Evolutionary conservation across 2,113 vertebrate genomes (phyloP).

Genomic region (Seriola dumerili): DNA sequence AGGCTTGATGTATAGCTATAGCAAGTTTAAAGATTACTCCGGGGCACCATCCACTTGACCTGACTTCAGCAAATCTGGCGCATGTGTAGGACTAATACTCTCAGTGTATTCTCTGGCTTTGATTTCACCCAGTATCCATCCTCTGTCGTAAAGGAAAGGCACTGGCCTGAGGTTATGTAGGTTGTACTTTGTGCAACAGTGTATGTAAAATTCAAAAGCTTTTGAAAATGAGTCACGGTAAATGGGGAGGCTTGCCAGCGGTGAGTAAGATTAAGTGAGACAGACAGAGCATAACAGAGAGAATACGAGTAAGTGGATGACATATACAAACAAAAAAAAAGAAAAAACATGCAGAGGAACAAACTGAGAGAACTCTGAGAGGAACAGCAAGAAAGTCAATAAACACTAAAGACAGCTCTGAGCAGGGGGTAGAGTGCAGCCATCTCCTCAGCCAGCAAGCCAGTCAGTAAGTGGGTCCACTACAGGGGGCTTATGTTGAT

Average conservation of each 20-base stretch:
- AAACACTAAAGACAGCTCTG: conserved; percentile 51
- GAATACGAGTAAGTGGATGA: conserved; percentile 46
- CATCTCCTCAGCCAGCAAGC: conserved; percentile 49
- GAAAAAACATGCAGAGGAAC: background rate
- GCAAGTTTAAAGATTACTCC: conserved; percentile 62
- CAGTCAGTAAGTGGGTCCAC: conserved; percentile 61
- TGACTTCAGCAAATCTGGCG: conserved; percentile 50
- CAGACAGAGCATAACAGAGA: conserved; percentile 50
- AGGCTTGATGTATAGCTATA: conserved; percentile 24
- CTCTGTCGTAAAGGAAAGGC: conserved; percentile 27
- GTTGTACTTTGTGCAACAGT: conserved; percentile 45
- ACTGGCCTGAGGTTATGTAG: conserved; percentile 32
- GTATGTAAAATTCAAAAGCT: conserved; percentile 56
- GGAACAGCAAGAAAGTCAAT: conserved; percentile 44
- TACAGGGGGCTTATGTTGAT: conserved; percentile 67
- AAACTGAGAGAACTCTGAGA: conserved; percentile 26
- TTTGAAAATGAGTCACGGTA: conserved; percentile 67
- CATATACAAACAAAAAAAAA: conserved; percentile 33
- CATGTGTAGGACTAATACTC: conserved; percentile 36
- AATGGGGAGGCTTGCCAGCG: conserved; percentile 48
- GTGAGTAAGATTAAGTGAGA: conserved; percentile 63
- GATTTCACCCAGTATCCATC: conserved; percentile 11
- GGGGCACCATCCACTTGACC: conserved; percentile 55
- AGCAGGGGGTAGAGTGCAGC: conserved; percentile 24
- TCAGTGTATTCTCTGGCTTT: conserved; percentile 35